Conservation (phyloP, 2,797 vertebrate species). For the Tiaroga cobitis region DNA sequence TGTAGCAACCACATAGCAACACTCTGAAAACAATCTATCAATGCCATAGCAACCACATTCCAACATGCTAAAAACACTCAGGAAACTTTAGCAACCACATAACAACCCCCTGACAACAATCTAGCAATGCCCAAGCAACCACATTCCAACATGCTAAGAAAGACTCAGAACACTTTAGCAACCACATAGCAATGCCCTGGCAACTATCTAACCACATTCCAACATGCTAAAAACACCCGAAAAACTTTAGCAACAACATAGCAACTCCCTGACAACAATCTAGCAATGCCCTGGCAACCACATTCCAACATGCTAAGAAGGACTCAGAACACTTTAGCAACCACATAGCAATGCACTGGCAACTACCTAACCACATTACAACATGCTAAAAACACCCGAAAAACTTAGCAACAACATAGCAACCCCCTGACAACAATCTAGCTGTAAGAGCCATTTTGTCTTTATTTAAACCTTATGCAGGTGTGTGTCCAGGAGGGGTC, state of each 20-base stretch:
- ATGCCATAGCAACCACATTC: neutral
- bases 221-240: neutral
- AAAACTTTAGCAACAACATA: neutral
- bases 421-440: neutral
- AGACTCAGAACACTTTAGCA: neutral
- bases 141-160: neutral
- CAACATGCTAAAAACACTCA: neutral
- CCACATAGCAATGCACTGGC: neutral
- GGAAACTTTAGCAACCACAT: neutral
- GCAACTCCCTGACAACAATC: neutral
- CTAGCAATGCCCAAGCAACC: too few relatives aligned
- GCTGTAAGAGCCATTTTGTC: too few relatives aligned
- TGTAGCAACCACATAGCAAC: neutral
- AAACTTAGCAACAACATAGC: neutral
- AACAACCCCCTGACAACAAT: neutral
- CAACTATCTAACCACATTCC: neutral
- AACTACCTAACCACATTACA: neutral
- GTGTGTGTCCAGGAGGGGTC: too few relatives aligned
- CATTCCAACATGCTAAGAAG: neutral
- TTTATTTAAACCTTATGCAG: too few relatives aligned
- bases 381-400: neutral
- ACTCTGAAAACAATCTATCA: too few relatives aligned
- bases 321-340: neutral
- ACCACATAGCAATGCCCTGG: neutral
- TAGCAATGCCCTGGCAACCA: too few relatives aligned